Conservation (phyloP, 2,113 vertebrate genomes). For the Eretmochelys imbricata region DNA sequence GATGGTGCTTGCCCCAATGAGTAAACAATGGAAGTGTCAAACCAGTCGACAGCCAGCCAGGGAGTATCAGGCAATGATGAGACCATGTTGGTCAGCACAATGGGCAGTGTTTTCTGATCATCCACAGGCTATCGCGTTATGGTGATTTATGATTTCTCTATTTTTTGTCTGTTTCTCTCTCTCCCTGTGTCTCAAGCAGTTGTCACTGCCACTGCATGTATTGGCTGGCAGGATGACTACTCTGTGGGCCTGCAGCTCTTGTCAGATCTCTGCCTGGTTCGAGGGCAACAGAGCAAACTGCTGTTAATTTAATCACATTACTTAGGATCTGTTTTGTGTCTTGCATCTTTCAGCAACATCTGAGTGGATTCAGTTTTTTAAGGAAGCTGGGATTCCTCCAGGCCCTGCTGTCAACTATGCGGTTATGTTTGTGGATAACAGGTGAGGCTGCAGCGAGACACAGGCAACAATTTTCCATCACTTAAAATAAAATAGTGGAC, state of each 20-base stretch:
- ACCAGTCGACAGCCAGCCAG: background rate
- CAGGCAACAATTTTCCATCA: rapidly evolving
- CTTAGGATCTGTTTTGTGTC: background rate
- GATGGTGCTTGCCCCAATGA: background rate
- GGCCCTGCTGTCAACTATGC: conserved; percentile 93
- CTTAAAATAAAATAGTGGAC: background rate
- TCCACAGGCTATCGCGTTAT: background rate
- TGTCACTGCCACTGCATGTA: no score
- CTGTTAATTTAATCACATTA: no score
- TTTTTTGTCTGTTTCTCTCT: background rate
- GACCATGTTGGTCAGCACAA: background rate
- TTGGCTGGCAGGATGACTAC: background rate
- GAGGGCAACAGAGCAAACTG: background rate
- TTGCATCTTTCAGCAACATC: conserved; percentile 83
- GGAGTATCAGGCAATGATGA: background rate
- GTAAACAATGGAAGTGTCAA: background rate
- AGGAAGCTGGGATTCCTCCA: conserved; percentile 92
- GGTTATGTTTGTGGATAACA: conserved; percentile 93
- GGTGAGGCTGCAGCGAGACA: conserved; percentile 71
- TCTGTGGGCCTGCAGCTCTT: background rate
- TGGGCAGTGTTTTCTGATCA: background rate
- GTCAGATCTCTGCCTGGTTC: background rate
- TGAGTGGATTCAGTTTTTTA: conserved; percentile 97
- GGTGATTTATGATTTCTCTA: background rate
- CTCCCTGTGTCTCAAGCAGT: background rate